A percentile compares a stretch with the other conserved stretches of the same genome.
These are phyloP conservation scores for Microcebus murinus DNA, from an alignment of 2,113 vertebrate genomes.

Conservation along the genomic window DNA sequence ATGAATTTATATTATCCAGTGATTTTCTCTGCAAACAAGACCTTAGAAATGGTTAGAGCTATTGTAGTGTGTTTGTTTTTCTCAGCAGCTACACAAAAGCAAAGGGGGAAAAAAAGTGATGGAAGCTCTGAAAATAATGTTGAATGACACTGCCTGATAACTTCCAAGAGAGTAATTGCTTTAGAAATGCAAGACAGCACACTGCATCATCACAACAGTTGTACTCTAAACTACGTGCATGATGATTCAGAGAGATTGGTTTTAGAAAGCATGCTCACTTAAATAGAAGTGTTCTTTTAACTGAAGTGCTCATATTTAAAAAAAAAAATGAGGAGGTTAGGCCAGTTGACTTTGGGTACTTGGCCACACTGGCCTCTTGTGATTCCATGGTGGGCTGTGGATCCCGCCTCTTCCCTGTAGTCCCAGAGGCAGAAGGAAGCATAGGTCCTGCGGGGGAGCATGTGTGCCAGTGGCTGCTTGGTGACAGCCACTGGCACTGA, in stretches of 20 bases:
- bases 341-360: not conserved
- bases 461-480: accelerated
- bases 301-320: not conserved
- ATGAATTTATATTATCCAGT: not conserved
- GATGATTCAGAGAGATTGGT: not conserved
- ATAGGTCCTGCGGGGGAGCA: not conserved
- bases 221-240: not conserved
- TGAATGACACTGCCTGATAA: not conserved
- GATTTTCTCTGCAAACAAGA: not conserved
- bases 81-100: not conserved
- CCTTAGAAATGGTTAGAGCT: not conserved
- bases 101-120: not conserved
- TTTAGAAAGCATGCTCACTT: not conserved
- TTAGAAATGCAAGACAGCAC: not conserved
- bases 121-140: not conserved
- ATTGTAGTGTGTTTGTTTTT: not conserved
- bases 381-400: not conserved
- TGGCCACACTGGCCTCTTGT: no score
- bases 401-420: not conserved
- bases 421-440: not conserved
- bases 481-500: not conserved
- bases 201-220: not conserved
- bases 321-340: not conserved
- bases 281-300: not conserved
- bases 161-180: not conserved